phyloP scores from a whole-genome alignment of 1,140 invertebrate species.

The Drosophila sp. region DNA sequence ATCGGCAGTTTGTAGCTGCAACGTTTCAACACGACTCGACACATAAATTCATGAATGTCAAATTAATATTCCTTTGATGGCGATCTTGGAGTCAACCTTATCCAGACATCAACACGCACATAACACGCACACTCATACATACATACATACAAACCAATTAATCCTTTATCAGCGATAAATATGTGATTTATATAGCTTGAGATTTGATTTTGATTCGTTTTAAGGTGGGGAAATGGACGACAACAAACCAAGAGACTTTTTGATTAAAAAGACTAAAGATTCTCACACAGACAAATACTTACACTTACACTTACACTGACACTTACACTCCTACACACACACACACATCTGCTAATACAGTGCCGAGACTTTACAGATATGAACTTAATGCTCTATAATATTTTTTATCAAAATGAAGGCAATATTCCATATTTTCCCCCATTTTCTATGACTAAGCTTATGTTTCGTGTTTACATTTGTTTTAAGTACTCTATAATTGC shows the following conservation, averaged over 20 bases:
- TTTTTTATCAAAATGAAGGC: slow-evolving; percentile 11
- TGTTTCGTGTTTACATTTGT: slow-evolving; percentile 72
- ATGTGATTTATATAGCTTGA: slow-evolving; percentile 34
- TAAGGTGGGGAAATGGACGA: background rate
- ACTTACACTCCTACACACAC: slow-evolving; percentile 17
- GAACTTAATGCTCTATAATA: slow-evolving; percentile 15
- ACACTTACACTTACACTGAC: too few relatives aligned
- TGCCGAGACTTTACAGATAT: slow-evolving; percentile 35
- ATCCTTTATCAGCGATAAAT: slow-evolving; percentile 27
- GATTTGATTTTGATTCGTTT: slow-evolving; percentile 8
- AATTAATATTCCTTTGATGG: slow-evolving; percentile 69
- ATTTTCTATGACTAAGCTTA: slow-evolving; percentile 68
- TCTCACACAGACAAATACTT: too few relatives aligned
- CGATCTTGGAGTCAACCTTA: slow-evolving; percentile 4
- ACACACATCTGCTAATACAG: slow-evolving; percentile 37
- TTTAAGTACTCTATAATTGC: slow-evolving; percentile 65
- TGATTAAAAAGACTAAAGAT: slow-evolving; percentile 26
- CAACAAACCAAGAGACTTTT: slow-evolving; percentile 20
- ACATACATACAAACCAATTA: slow-evolving; percentile 3
- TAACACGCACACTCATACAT: slow-evolving; percentile 2
- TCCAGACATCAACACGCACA: slow-evolving; percentile 18
- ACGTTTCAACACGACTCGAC: slow-evolving; percentile 19
- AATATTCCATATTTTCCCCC: slow-evolving; percentile 29
- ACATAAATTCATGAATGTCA: slow-evolving; percentile 79
- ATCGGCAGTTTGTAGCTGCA: slow-evolving; percentile 57